Base-by-base conservation (phyloP, 2,113 vertebrate species). In the Mungos mungo region DNA sequence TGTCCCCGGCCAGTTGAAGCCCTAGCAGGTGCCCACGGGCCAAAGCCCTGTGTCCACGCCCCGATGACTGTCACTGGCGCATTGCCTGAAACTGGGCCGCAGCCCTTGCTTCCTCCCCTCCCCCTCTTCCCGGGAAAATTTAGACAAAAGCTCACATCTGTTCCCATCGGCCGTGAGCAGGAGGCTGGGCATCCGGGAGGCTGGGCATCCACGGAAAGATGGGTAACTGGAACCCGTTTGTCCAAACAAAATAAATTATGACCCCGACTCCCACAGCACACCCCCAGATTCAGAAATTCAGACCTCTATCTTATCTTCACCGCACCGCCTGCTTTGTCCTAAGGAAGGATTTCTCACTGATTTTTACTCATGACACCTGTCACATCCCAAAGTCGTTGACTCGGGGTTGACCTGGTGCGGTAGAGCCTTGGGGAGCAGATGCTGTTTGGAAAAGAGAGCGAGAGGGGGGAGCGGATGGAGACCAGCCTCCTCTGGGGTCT, bases 291-390 rank as follows among this genome's bases (percentile, higher is more conserved):
- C 57, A 7, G 47, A 68, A 68, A 76, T 29, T 29, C 47, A 19
- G 57, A 54, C 33, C 38, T 33, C 23, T 10, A 47, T 10, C 16
- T 5, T 1, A 38, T 11, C 47, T 14, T 41, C 10, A 6, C 65
- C 7, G 3, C 8, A 1, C 1, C 0, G 8, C 60, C 33, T 4
- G 14, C 54, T 57, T 45, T 13, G 9, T 74, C 47, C 25, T 77
- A 10, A 18, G 25, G n/a, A 60, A 45, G 29, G 54, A 45, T 29
- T 69, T 27, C 4, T 1, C 41, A 41, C 50, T 54, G 77, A 35
- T 7, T 4, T 50, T 69, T 35, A 45, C n/a, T 21, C 16, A 0
- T 0, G 12, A 68, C 35, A 81, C 15, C 33, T 31, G 25, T 0
- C 29, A 29, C 21, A 21, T 11, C 9, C 54, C 19, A 7, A 14